Base-by-base conservation (phyloP, 2,113 vertebrate species). In the Anguilla rostrata region DNA sequence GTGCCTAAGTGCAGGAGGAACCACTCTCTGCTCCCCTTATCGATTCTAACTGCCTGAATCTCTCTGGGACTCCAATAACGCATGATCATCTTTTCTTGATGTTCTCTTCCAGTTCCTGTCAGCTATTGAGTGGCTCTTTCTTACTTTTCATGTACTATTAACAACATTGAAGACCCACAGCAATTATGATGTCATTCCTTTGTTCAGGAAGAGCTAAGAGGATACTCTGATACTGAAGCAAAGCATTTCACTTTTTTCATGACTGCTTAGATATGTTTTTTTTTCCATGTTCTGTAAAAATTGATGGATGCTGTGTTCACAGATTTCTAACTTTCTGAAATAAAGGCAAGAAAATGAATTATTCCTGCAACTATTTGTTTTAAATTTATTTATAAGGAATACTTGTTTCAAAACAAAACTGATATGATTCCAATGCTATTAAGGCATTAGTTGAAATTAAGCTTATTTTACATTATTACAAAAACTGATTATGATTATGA, bases 1-100 rank as follows among this genome's bases (percentile, higher is more conserved):
- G 88, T 85, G 91, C 88, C 84, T 95, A 88, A 78, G 82, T 83
- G 0, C 15, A 14, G 8, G 12, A 82, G 46, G 29, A 39, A 34
- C 39, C 39, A 82, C 71, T 12, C 26, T 91, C 0, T 87, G 5
- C 63, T 79, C 53, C 83, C 78, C 83, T 14, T 29, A 75, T 29
- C n/a, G 20, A 5, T 66, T 66, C 49, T 66, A 20, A 26, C 60
- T 22, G 18, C 26, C 20, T 26, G 18, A 26, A 8, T 75, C n/a
- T 75, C 26, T 75, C 1, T 75, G 71, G 60, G 71, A 75, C 71
- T 75, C 1, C 71, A 75, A 75, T 75, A 75, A 75, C 71, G 29
- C n/a, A 12, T 34, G 0, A 11, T 75, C 26, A 75, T 75, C 71
- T 75, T 34, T 75, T n/a, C 71, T 34, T 75, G 71, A 75, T 1